Conservation (phyloP, 1,140 invertebrate species). For the Neoseiulus cucumeris region DNA sequence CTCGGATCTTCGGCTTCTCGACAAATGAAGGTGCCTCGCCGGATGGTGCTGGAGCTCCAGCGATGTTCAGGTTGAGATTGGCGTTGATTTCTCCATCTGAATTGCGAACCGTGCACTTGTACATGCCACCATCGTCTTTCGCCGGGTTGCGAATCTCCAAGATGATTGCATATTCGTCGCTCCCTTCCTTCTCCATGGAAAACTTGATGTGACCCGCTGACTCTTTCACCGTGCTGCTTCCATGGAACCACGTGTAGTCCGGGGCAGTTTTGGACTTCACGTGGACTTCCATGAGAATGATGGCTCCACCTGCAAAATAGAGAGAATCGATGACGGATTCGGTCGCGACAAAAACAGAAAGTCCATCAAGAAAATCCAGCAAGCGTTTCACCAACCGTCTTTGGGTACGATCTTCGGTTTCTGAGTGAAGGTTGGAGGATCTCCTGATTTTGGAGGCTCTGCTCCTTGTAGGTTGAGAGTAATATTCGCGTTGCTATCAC, state of each 20-base stretch:
- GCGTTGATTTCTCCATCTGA: conserved; percentile 94
- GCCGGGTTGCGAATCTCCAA: conserved; percentile 73
- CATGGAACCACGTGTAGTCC: conserved; percentile 70
- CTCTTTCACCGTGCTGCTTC: conserved; percentile 58
- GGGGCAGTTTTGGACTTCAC: conserved; percentile 80
- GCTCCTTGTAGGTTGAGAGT: conserved; percentile 93
- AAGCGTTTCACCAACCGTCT: conserved; percentile 37
- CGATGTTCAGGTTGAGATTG: conserved; percentile 92
- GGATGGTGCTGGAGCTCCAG: conserved; percentile 32
- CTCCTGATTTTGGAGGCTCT: conserved; percentile 24
- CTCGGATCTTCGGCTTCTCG: conserved; percentile 85
- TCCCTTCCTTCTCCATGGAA: conserved; percentile 40
- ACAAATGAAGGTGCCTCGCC: conserved; percentile 92
- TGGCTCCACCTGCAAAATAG: conserved; percentile 37
- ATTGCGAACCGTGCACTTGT: conserved; percentile 89
- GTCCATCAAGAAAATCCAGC: background rate
- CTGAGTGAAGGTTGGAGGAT: conserved; percentile 77
- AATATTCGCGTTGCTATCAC: conserved; percentile 99
- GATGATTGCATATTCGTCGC: conserved; percentile 68
- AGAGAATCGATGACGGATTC: conserved; percentile 6
- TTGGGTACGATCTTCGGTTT: conserved; percentile 95
- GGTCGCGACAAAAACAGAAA: conserved; percentile 16
- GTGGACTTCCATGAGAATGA: conserved; percentile 86
- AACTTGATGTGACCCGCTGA: conserved; percentile 62
- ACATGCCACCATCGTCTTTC: conserved; percentile 82